Evolutionary conservation across 92 coral and sea anemone species (phyloP).

Genomic region (Pocillopora grandis): DNA sequence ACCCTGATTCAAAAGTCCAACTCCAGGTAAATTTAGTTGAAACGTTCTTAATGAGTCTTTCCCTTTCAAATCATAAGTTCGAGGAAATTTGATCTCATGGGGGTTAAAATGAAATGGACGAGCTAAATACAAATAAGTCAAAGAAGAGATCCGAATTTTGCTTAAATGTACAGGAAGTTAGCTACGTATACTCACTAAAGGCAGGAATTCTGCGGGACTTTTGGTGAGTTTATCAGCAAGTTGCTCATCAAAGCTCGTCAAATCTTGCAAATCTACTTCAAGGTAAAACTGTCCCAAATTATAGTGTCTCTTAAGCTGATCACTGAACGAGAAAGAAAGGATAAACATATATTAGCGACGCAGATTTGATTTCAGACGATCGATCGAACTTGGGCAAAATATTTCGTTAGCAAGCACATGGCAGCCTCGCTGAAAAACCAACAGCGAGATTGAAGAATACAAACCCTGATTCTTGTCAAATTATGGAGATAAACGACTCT

Average conservation of each 20-base stretch:
- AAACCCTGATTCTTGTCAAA: too few relatives aligned
- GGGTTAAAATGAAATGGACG: too few relatives aligned
- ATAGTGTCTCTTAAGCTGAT: slow-evolving; percentile 88
- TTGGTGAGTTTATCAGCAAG: slow-evolving; percentile 86
- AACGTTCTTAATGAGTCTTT: neutral
- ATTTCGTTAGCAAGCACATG: neutral
- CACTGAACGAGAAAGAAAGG: slow-evolving; percentile 39
- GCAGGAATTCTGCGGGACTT: slow-evolving; percentile 89
- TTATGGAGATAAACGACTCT: too few relatives aligned
- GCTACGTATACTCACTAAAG: slow-evolving; percentile 65
- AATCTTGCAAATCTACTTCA: slow-evolving; percentile 91
- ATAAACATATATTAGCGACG: neutral
- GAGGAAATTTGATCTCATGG: too few relatives aligned
- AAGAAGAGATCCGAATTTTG: neutral
- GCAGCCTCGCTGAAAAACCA: too few relatives aligned
- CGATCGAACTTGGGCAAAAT: neutral
- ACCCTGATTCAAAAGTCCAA: neutral
- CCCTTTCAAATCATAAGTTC: too few relatives aligned
- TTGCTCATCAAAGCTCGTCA: slow-evolving; percentile 86
- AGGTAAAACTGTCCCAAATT: slow-evolving; percentile 82
- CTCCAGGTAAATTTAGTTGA: neutral
- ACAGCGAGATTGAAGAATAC: too few relatives aligned
- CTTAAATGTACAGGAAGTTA: too few relatives aligned
- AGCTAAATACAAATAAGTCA: neutral
- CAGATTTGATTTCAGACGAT: too few relatives aligned